Percentiles rank a stretch among this genome's conserved stretches.
These are phyloP conservation scores for Bryconaethiops microstoma DNA, from an alignment of 2,797 vertebrate genomes.

Conservation along the genomic window DNA sequence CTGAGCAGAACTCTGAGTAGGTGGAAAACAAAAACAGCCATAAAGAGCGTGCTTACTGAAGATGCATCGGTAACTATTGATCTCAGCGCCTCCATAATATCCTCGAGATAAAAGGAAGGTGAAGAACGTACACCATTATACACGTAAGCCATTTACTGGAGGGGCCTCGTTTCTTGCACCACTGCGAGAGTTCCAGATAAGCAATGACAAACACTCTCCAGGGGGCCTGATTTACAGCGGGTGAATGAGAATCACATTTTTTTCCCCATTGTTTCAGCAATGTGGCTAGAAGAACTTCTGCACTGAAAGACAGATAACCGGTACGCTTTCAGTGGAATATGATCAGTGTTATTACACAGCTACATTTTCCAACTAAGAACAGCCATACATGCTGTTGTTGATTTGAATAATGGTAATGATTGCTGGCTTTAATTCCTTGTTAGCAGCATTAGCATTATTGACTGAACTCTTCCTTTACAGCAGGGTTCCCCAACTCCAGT, in stretches of 20 bases:
- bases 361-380: background rate
- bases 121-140: background rate
- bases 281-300: background rate
- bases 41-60: slow-evolving; percentile 14
- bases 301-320: background rate
- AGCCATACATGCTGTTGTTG: background rate
- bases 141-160: background rate
- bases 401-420: background rate
- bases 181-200: background rate
- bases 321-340: background rate
- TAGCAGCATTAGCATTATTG: too few species aligned
- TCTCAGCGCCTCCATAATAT: slow-evolving; percentile 1
- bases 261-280: background rate
- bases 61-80: background rate
- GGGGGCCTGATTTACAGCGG: slow-evolving; percentile 6
- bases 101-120: slow-evolving; percentile 5
- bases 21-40: background rate
- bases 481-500: too few species aligned
- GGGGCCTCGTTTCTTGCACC: background rate
- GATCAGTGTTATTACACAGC: background rate
- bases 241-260: background rate
- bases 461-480: too few species aligned
- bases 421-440: too few species aligned
- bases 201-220: slow-evolving; percentile 1
- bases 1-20: background rate